Percentiles rank a stretch among this genome's conserved stretches.
Conservation (phyloP, 2,113 vertebrate genomes). For the Pangasianodon hypophthalmus region DNA sequence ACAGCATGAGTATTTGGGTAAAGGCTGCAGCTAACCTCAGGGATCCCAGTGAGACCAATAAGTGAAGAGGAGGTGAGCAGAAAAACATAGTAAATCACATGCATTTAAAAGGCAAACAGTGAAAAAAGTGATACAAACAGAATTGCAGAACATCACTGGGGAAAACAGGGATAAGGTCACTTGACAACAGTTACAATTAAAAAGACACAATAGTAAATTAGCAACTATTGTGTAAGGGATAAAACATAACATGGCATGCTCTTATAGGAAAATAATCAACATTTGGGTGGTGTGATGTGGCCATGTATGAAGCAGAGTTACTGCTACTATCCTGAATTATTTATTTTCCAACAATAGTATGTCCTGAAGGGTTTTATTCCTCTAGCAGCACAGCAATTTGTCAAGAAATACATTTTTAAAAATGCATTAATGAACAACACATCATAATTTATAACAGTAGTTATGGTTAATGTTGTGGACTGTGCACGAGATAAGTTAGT, state of each 20-base stretch:
- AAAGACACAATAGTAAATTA: not conserved
- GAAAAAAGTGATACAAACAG: no score
- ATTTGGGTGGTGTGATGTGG: not conserved
- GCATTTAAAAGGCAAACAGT: not conserved
- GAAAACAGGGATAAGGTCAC: not conserved
- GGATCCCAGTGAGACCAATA: slow-evolving; percentile 38
- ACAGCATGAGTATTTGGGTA: not conserved
- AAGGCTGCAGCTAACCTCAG: not conserved
- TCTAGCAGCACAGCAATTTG: not conserved
- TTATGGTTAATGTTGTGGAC: not conserved
- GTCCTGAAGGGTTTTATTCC: not conserved
- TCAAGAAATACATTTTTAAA: not conserved
- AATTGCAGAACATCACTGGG: not conserved
- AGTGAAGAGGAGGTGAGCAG: not conserved
- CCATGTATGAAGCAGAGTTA: not conserved
- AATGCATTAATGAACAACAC: not conserved
- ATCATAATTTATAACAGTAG: not conserved
- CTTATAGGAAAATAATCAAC: not conserved
- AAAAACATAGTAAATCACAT: slow-evolving; percentile 24
- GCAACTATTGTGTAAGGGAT: not conserved
- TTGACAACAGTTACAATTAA: not conserved
- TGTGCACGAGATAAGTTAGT: not conserved
- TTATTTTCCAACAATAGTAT: not conserved
- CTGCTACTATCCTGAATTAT: not conserved
- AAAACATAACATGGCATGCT: not conserved